Evolutionary conservation across 2,797 vertebrate species (phyloP), one percentile per base, ranked within the genome.

Genomic region (Channallabes apus): DNA sequence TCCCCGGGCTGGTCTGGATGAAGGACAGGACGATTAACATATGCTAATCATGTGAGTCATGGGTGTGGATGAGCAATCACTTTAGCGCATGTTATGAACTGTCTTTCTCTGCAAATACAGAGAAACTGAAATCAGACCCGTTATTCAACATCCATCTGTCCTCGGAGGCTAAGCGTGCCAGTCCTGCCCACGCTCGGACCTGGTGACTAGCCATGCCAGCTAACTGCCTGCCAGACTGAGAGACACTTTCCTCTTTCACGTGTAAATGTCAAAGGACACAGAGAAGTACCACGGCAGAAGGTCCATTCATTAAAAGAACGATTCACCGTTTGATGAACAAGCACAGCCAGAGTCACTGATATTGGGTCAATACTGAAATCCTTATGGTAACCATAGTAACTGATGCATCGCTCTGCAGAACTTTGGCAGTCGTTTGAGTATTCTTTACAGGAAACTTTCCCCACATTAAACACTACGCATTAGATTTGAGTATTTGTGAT

Each of bases 271-370:
- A 68, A 84, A 67, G 72, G 72, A 82, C 73, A 56, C 38, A 12
- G 41, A 7, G 35, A 73, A 73, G 58, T 82, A 61, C 14, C 59
- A 32, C 41, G 46, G 41, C 61, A 77, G 83, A 78, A 58, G 20
- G 62, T 67, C 29, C 73, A 84, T 84, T 84, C 71, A 84, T 84
- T 51, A 68, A 84, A 78, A 84, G 20, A 84, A 12, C n/a, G 46
- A 56, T 73, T 62, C 64, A 32, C 54, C 75, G 22, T 18, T 14
- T 82, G 65, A 8, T n/a, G 64, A 56, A 56, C 9, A 20, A 81
- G 38, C 7, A 46, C 17, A 41, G 59, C 7, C 15, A 64, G 14
- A 32, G 22, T 11, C 59, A 12, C 29, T 14, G 29, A 17, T 59
- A 69, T 18, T 24, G 54, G 38, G 17, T 32, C 6, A 3, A 71